These are phyloP conservation scores for Drepana falcataria DNA, from an alignment of 2,888 invertebrate species.

Conservation along the genomic window DNA sequence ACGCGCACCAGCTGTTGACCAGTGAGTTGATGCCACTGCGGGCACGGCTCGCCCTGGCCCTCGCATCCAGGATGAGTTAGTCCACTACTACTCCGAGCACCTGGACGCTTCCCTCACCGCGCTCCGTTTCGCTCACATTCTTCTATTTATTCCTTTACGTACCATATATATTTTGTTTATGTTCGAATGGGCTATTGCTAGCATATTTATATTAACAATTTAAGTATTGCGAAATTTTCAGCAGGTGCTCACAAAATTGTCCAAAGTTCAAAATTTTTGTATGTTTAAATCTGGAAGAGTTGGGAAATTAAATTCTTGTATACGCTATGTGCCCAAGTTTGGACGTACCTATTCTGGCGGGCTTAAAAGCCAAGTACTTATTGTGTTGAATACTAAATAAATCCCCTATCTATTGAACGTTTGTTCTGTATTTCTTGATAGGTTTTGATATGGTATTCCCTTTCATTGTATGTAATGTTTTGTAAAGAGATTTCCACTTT, in stretches of 20 bases:
- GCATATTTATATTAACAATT: no score
- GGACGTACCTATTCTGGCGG: no score
- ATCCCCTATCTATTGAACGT: conserved; percentile 13
- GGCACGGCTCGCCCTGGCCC: conserved; percentile 72
- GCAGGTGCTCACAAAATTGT: no score
- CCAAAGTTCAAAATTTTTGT: no score
- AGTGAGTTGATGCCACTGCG: conserved; percentile 81
- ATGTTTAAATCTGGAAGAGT: no score
- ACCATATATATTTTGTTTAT: conserved; percentile 16
- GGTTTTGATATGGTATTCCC: conserved; percentile 22
- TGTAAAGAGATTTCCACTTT: conserved; percentile 7
- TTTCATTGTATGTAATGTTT: conserved; percentile 12
- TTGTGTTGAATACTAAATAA: conserved; percentile 19
- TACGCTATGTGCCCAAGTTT: no score
- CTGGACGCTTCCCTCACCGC: conserved; percentile 59
- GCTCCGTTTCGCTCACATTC: conserved; percentile 34
- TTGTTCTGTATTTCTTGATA: conserved; percentile 6
- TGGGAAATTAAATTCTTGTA: no score
- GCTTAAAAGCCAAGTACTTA: no score
- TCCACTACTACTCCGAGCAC: conserved; percentile 68
- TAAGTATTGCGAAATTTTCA: no score
- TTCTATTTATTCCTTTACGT: conserved; percentile 21
- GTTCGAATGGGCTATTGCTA: no score
- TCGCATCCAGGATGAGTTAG: conserved; percentile 82
- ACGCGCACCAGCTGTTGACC: conserved; percentile 81